Percentiles rank a stretch among this genome's conserved stretches.
Evolutionary conservation across 2,888 invertebrate genomes (phyloP).

Genomic region (Oligia strigilis): DNA sequence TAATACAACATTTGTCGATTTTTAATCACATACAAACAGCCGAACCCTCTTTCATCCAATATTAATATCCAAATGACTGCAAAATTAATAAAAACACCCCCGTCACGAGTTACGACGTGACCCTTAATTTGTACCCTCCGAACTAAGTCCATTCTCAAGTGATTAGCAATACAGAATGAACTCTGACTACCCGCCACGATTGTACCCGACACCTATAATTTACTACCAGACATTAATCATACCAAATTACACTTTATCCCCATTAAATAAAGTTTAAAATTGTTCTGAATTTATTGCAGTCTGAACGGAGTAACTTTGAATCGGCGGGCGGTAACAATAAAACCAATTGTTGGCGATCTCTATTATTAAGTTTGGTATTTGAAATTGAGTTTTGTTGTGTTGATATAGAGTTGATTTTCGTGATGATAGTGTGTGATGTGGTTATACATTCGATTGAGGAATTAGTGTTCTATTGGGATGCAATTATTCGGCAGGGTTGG

Average conservation of each 20-base stretch:
- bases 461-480: conserved; percentile 86
- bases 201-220: conserved; percentile 84
- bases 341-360: conserved; percentile 82
- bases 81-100: conserved; percentile 84
- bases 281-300: conserved; percentile 58
- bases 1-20: conserved; percentile 64
- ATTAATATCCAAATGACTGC: conserved; percentile 69
- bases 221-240: conserved; percentile 74
- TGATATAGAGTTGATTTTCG: conserved; percentile 65
- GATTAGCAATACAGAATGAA: conserved; percentile 80
- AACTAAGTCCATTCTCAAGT: conserved; percentile 73
- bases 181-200: conserved; percentile 77
- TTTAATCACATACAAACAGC: conserved; percentile 64
- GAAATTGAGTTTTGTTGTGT: conserved; percentile 71
- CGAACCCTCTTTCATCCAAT: conserved; percentile 62
- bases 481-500: conserved; percentile 82
- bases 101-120: conserved; percentile 66
- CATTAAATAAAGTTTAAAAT: conserved; percentile 63
- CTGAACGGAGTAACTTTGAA: conserved; percentile 79
- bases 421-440: conserved; percentile 53
- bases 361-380: conserved; percentile 72
- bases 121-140: conserved; percentile 71
- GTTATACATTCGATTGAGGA: conserved; percentile 81
- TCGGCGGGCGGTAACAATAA: conserved; percentile 89
- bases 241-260: conserved; percentile 69